A percentile compares a stretch with the other conserved stretches of the same genome.
Evolutionary conservation across 2,888 invertebrate species (phyloP).

Genomic region (Exocentrus adspersus): DNA sequence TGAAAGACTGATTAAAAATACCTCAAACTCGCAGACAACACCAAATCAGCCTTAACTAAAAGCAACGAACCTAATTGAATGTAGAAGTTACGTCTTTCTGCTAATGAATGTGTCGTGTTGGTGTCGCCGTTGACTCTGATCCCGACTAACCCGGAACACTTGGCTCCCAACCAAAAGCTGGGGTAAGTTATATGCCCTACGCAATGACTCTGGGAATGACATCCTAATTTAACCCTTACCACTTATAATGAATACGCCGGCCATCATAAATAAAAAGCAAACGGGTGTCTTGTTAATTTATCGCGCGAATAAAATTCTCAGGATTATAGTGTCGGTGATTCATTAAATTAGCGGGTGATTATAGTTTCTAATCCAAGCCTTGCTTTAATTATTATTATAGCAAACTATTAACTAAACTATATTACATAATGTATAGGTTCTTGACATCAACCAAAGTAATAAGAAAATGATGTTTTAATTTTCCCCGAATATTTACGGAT

Average conservation of each 20-base stretch:
- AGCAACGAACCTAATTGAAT: constrained; percentile 26
- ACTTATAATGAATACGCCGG: constrained; percentile 25
- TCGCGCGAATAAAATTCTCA: background rate
- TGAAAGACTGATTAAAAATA: too few relatives aligned
- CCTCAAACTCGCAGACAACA: background rate
- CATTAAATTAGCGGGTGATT: background rate
- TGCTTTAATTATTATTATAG: too few relatives aligned
- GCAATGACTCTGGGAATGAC: constrained; percentile 32
- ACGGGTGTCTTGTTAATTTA: constrained; percentile 2
- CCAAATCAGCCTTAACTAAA: constrained; percentile 3
- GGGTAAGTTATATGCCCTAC: constrained; percentile 32
- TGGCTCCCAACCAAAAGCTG: constrained; percentile 32
- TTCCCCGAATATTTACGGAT: background rate
- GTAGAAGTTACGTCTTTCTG: constrained; percentile 24
- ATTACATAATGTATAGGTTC: background rate
- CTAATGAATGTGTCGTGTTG: constrained; percentile 33
- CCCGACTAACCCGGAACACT: constrained; percentile 25
- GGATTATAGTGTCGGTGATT: too few relatives aligned
- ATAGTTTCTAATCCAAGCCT: too few relatives aligned
- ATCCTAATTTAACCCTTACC: constrained; percentile 33
- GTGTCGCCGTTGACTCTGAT: constrained; percentile 23
- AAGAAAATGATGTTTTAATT: background rate
- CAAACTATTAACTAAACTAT: too few relatives aligned
- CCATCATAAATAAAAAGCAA: constrained; percentile 14
- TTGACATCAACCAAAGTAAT: background rate